Base-by-base conservation (phyloP, 1,140 invertebrate species). In the Carcinoscorpius rotundicauda region DNA sequence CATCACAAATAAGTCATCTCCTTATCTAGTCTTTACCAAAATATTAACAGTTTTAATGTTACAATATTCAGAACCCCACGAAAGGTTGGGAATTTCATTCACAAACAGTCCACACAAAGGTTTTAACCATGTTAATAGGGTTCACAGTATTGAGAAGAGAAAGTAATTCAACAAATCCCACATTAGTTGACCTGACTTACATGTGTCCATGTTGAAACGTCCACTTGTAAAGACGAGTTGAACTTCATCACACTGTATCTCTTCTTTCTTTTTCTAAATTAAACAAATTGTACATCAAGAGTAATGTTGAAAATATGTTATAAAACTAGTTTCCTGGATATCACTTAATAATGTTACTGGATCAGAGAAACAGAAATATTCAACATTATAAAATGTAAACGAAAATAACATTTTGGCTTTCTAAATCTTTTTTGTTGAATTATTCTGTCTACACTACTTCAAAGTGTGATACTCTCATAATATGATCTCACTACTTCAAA, bases 221-320 rank as follows among this genome's bases (percentile, higher is more conserved):
- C 92, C 8, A 96, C 84, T 70, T 92, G 90, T 1, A 91, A 76
- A 4, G 86, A 88, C 48, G 86, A 85, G 77, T 92, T 92, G 70
- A 95, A 96, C 62, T 91, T 80, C 92, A 97, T 96, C 2, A 97
- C 89, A 80, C 92, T 89, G 75, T 91, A 86, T 68, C 86, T 88
- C 75, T 93, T 94, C 58, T 87, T 86, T n/a, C 69, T 76, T 68
- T 80, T 82, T 69, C 83, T 85, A 62, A 48, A 64, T 58, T 50
- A 55, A 49, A 63, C 29, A 10, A 55, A 50, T 51, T 59, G 6
- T 58, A 48, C 49, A 58, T 6, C n/a, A 55, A 58, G 57, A 4
- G 49, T 29, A 29, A 29, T 29, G 29, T 29, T 29, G 29, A 29
- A 29, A 29, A 29, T 29, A 29, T 29, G 29, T 29, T 29, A 29